These are phyloP conservation scores for Drosophila dunni DNA, from an alignment of 1,140 invertebrate genomes.

Conservation along the genomic window DNA sequence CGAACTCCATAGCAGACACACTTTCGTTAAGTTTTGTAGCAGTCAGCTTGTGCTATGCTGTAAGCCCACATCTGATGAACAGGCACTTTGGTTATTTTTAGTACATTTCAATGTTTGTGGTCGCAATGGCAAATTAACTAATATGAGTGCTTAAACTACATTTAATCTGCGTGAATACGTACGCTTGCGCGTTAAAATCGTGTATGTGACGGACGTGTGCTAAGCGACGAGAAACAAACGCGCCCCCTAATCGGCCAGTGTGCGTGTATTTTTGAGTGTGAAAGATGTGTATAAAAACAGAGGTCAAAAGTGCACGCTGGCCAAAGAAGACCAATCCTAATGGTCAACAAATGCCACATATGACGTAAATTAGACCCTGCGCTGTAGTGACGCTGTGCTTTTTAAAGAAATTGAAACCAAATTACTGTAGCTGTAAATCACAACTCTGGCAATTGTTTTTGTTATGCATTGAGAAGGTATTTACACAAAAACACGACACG, in stretches of 20 bases:
- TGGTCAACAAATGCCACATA: conserved; percentile 24
- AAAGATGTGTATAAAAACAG: conserved; percentile 48
- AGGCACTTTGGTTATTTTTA: conserved; percentile 36
- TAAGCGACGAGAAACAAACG: conserved; percentile 16
- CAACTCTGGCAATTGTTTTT: conserved; percentile 39
- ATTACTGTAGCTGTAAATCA: conserved; percentile 11
- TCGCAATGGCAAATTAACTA: conserved; percentile 43
- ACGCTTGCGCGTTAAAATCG: conserved; percentile 44
- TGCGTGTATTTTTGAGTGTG: conserved; percentile 30
- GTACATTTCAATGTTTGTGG: conserved; percentile 26
- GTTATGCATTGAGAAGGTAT: conserved; percentile 34
- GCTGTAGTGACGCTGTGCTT: conserved; percentile 5
- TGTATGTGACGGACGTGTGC: conserved; percentile 10
- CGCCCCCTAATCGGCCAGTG: conserved; percentile 39
- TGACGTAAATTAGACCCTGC: conserved; percentile 31
- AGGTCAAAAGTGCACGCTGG: conserved; percentile 75
- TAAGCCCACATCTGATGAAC: conserved; percentile 4
- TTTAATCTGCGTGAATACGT: conserved; percentile 33
- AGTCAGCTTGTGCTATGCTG: conserved; percentile 7
- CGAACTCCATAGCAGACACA: not conserved
- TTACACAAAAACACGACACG: not conserved
- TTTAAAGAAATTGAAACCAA: conserved; percentile 6
- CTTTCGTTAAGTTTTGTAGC: conserved; percentile 4
- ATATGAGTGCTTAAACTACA: conserved; percentile 46
- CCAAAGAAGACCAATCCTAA: conserved; percentile 32